phyloP scores from a whole-genome alignment of 2,113 vertebrate genomes.

The Saccopteryx bilineata region DNA sequence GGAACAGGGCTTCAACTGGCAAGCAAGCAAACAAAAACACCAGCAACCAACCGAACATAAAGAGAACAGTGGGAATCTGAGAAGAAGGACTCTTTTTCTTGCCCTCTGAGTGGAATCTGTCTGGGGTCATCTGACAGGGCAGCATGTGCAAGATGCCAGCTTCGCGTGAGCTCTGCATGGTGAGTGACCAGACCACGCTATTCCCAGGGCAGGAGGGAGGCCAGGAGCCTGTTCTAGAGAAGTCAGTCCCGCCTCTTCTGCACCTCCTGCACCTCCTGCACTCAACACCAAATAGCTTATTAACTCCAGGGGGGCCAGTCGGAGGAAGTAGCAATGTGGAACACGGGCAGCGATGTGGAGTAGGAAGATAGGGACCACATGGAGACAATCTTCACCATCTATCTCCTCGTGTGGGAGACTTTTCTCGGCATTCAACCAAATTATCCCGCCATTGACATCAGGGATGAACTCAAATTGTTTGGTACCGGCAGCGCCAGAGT shows the following conservation, averaged over 20 bases:
- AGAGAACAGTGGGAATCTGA: background rate
- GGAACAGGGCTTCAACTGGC: background rate
- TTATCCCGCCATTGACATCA: background rate
- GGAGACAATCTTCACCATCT: background rate
- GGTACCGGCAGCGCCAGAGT: background rate
- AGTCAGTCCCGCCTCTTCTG: background rate
- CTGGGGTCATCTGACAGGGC: background rate
- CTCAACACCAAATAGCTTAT: background rate
- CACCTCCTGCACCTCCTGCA: fast-evolving
- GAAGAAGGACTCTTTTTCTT: background rate
- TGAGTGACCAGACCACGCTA: fast-evolving
- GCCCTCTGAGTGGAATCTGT: background rate
- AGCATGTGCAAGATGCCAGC: background rate
- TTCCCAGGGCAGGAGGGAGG: background rate
- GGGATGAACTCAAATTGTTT: background rate
- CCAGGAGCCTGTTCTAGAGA: background rate
- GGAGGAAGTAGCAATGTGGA: background rate
- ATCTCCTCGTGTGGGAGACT: background rate
- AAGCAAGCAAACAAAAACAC: background rate
- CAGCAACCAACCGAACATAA: background rate
- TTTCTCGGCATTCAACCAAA: background rate
- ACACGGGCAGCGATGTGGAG: background rate
- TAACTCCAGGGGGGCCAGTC: background rate
- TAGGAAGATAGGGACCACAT: background rate
- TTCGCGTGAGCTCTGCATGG: background rate